Evolutionary conservation across 2,113 vertebrate species (phyloP).

Genomic region (Hucho hucho): DNA sequence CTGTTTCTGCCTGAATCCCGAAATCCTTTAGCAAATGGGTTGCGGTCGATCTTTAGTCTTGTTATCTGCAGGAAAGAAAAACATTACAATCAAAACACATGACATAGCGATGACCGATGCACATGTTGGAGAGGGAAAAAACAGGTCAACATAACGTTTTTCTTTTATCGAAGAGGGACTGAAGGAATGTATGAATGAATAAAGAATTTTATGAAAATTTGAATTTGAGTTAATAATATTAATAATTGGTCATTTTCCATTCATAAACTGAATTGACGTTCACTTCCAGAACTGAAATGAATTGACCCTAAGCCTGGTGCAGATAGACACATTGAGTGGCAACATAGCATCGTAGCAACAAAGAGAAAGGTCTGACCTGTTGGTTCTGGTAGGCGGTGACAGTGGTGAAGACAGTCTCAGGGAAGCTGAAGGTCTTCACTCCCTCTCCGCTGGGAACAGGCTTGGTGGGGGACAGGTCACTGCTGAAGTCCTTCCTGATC

Average conservation of each 20-base stretch:
- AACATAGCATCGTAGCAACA: too few species aligned
- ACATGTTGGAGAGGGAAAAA: neutral
- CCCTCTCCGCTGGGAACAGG: constrained; percentile 89
- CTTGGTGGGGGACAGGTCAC: constrained; percentile 94
- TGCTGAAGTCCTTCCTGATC: constrained; percentile 97
- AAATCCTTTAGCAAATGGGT: constrained; percentile 99
- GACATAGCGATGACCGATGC: too few species aligned
- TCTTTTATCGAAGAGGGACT: constrained; percentile 79
- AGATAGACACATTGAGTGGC: too few species aligned
- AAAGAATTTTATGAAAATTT: neutral
- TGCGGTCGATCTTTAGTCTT: constrained; percentile 98
- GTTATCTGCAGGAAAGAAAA: constrained; percentile 86
- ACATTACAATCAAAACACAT: constrained; percentile 27
- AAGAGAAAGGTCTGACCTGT: constrained; percentile 77
- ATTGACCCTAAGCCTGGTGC: too few species aligned
- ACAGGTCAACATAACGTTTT: constrained; percentile 90
- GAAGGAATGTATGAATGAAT: neutral
- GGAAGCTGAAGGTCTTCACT: constrained; percentile 96
- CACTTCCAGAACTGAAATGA: too few species aligned
- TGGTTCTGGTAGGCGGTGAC: constrained; percentile 99
- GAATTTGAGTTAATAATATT: neutral
- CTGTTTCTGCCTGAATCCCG: constrained; percentile 98
- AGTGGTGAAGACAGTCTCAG: constrained; percentile 97
- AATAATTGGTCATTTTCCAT: too few species aligned
- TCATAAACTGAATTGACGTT: too few species aligned